Percentiles rank a stretch among this genome's conserved stretches.
phyloP scores from a whole-genome alignment of 1,140 invertebrate species.

The Drosophila setifemur region DNA sequence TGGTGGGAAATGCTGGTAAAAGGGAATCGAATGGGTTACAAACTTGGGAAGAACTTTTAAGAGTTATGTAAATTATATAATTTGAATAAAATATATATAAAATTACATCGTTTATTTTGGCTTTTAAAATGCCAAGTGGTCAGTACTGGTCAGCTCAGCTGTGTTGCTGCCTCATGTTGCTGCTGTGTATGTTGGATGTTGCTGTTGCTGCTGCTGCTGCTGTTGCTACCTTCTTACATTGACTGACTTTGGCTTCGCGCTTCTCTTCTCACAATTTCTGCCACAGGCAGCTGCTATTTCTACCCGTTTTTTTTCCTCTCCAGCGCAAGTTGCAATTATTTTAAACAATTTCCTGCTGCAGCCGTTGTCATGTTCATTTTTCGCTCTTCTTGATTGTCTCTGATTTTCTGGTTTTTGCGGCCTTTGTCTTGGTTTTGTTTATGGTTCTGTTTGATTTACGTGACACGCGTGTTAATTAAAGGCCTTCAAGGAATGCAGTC shows the following conservation, averaged over 20 bases:
- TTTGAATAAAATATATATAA: too few relatives aligned
- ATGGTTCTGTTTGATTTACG: slow-evolving; percentile 65
- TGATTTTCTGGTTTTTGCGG: slow-evolving; percentile 19
- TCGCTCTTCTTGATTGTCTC: slow-evolving; percentile 16
- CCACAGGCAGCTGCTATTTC: slow-evolving; percentile 45
- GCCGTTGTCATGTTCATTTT: slow-evolving; percentile 32
- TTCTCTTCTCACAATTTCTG: slow-evolving; percentile 30
- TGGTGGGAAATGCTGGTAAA: slow-evolving; percentile 1
- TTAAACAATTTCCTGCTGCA: slow-evolving; percentile 68
- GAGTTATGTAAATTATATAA: too few relatives aligned
- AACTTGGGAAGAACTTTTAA: too few relatives aligned
- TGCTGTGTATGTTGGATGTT: too few relatives aligned
- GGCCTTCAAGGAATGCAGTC: slow-evolving; percentile 36
- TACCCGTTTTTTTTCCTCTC: slow-evolving; percentile 14
- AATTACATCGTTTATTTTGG: background rate
- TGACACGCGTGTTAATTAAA: slow-evolving; percentile 60
- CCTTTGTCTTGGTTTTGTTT: slow-evolving; percentile 48
- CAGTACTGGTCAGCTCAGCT: slow-evolving; percentile 35
- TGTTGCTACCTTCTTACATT: slow-evolving; percentile 26
- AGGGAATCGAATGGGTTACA: too few relatives aligned
- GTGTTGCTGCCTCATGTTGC: slow-evolving; percentile 6
- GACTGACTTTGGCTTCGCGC: slow-evolving; percentile 4
- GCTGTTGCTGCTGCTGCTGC: background rate
- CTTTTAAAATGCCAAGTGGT: background rate
- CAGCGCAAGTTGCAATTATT: slow-evolving; percentile 58